These are phyloP conservation scores for Zingel zingel DNA, from an alignment of 2,113 vertebrate species.

Conservation along the genomic window DNA sequence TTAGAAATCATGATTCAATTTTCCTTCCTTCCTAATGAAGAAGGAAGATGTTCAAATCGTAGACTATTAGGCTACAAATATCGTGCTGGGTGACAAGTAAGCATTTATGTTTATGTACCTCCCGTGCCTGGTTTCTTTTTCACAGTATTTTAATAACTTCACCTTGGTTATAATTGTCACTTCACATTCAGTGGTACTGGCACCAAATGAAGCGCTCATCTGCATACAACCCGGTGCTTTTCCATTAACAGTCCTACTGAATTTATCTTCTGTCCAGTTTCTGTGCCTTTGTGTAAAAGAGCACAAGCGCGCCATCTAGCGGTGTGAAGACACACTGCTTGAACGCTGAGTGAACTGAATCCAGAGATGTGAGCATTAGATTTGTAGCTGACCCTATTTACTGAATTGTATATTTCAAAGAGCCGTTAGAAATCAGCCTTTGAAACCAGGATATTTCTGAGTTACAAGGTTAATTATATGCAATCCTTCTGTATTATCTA, in stretches of 20 bases:
- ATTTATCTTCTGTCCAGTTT: background rate
- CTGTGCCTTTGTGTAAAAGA: background rate
- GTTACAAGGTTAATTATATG: background rate
- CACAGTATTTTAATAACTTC: background rate
- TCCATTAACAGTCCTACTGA: background rate
- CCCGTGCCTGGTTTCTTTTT: background rate
- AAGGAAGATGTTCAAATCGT: background rate
- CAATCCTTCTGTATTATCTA: background rate
- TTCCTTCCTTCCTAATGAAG: background rate
- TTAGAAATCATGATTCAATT: background rate
- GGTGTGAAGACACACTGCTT: background rate
- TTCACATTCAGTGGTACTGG: background rate
- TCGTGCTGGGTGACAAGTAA: background rate
- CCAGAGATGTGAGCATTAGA: background rate
- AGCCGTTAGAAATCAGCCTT: background rate
- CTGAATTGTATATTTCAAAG: background rate
- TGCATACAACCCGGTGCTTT: background rate
- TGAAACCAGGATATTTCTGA: background rate
- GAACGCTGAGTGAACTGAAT: background rate
- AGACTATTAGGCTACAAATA: background rate
- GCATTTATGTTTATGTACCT: background rate
- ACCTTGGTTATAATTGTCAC: background rate
- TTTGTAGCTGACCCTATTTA: background rate
- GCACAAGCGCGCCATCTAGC: slow-evolving; percentile 44
- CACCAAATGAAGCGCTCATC: background rate